Base-by-base conservation (phyloP, 1,140 invertebrate species). In the Diabrotica virgifera region DNA sequence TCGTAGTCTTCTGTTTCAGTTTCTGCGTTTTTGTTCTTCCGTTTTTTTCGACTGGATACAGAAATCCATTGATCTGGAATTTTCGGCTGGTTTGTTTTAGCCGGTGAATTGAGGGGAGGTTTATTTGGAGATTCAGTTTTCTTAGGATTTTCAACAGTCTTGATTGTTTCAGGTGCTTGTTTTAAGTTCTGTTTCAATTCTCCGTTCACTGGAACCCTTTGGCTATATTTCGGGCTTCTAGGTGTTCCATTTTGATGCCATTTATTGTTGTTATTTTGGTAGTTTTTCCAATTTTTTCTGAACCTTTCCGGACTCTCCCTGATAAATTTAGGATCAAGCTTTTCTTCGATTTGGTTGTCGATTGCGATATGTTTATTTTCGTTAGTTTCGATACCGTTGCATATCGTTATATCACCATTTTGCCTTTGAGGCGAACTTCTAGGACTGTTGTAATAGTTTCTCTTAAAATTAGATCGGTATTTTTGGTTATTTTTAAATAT, bases 51-150 rank as follows among this genome's bases (percentile, higher is more conserved):
- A 55, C 64, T 78, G 5, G 74, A 76, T 2, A 79, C 78, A 4
- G 77, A 71, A 38, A 79, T 79, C 78, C 78, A 79, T 65, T 78
- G 74, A 63, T 70, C 75, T 24, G 69, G 50, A 10, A 53, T 52
- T 46, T 8, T 50, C 13, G 12, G 1, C 10, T 36, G 50, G 14
- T 36, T 38, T 40, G 11, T 62, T 59, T 40, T 38, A 7, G n/a
- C 38, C 8, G 52, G 40, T n/a, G 40, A 46, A 10, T 5, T n/a
- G 8, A 46, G n/a, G 4, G 9, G 52, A n/a, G 52, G 36, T 8
- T 64, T 60, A 40, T 55, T 52, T 14, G 52, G 6, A 52, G 59
- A 24, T 7, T 59, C 13, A 55, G 24, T 24, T 36, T 8, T 46
- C n/a, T 8, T n/a, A 46, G 40, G 0, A 46, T 46, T 46, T 46